phyloP scores from a whole-genome alignment of 2,888 invertebrate genomes.

The Lordiphosa andalusiaca region DNA sequence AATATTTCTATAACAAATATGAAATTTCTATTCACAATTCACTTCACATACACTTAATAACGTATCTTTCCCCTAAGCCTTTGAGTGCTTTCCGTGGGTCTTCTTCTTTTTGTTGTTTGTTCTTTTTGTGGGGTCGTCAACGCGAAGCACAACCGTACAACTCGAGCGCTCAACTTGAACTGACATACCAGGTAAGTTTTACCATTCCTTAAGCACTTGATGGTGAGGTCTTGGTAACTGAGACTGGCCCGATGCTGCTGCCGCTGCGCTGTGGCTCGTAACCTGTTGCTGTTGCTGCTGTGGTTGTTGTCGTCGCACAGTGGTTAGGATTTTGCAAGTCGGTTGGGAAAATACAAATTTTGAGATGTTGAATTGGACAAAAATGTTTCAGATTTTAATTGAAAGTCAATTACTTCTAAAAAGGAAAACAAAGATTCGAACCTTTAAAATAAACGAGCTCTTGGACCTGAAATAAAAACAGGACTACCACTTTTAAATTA shows the following conservation, averaged over 20 bases:
- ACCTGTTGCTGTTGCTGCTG: slow-evolving; percentile 42
- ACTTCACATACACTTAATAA: slow-evolving; percentile 35
- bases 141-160: slow-evolving; percentile 71
- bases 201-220: slow-evolving; percentile 79
- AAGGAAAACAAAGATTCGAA: no score
- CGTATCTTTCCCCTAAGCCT: slow-evolving; percentile 37
- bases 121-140: slow-evolving; percentile 12
- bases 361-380: no score
- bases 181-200: slow-evolving; percentile 76
- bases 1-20: background rate
- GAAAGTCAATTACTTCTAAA: no score
- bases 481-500: no score
- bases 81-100: slow-evolving; percentile 1
- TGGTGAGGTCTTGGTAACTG: slow-evolving; percentile 13
- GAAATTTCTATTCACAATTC: slow-evolving; percentile 8
- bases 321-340: no score
- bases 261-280: slow-evolving; percentile 49
- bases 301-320: slow-evolving; percentile 7
- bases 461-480: no score
- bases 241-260: slow-evolving; percentile 17
- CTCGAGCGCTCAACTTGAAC: slow-evolving; percentile 79
- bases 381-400: no score
- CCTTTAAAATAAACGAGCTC: no score
- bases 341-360: no score
- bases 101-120: slow-evolving; percentile 5